Conservation (phyloP, 2,113 vertebrate species). For the Plecotus auritus region DNA sequence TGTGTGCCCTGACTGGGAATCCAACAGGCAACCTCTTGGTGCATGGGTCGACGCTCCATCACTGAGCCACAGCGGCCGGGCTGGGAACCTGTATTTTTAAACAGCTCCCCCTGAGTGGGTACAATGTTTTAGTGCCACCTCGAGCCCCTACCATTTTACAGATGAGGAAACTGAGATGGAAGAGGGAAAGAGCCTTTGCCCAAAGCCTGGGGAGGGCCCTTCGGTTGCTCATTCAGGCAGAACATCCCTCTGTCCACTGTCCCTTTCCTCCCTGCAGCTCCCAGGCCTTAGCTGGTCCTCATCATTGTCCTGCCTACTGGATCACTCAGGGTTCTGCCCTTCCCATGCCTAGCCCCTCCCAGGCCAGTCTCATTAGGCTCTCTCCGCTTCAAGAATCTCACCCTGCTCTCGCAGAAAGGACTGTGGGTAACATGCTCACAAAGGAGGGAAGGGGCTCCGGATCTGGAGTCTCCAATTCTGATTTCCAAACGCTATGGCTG, state of each 20-base stretch:
- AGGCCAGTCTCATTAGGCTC: not conserved
- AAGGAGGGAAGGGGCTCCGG: not conserved
- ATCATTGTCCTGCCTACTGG: not conserved
- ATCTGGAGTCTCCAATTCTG: not conserved
- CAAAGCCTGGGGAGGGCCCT: not conserved
- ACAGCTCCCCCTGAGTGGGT: not conserved
- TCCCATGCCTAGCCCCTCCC: not conserved
- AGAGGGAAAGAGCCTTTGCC: not conserved
- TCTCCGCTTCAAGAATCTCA: not conserved
- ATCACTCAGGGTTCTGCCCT: not conserved
- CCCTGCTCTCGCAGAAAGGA: not conserved
- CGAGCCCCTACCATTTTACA: not conserved
- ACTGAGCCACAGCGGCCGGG: no score
- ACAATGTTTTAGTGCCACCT: not conserved
- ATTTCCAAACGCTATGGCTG: not conserved
- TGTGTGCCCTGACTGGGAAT: no score
- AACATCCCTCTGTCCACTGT: not conserved
- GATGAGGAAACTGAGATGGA: constrained; percentile 36
- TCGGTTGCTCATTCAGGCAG: not conserved
- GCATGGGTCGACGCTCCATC: no score
- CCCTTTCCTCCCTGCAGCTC: not conserved
- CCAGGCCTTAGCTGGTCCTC: not conserved
- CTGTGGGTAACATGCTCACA: not conserved
- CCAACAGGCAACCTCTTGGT: no score
- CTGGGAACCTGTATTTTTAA: constrained; percentile 55